Evolutionary conservation across 2,888 invertebrate genomes (phyloP).

Genomic region (Dolichopus griseipennis): DNA sequence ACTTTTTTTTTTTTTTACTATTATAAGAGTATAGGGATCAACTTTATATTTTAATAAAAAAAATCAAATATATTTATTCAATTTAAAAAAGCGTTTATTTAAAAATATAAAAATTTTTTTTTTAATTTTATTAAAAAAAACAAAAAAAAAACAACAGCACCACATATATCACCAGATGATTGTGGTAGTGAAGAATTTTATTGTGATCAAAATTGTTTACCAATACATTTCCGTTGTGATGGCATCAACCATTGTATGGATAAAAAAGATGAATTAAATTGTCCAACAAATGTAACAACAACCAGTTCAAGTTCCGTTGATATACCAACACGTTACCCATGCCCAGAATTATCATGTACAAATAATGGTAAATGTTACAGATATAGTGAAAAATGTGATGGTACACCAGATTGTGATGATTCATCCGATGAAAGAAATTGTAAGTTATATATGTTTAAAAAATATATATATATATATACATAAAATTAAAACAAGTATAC

Average conservation of each 20-base stretch:
- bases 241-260: constrained; percentile 51
- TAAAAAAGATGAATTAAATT: constrained; percentile 51
- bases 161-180: neutral
- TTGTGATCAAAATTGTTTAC: constrained; percentile 54
- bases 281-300: constrained; percentile 21
- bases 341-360: constrained; percentile 48
- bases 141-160: too few relatives aligned
- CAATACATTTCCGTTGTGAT: constrained; percentile 55
- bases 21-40: too few relatives aligned
- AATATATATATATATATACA: too few relatives aligned
- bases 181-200: constrained; percentile 45
- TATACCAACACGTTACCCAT: constrained; percentile 26
- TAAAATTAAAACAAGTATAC: too few relatives aligned
- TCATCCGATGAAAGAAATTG: constrained; percentile 53
- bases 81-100: too few relatives aligned
- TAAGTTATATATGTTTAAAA: constrained; percentile 30
- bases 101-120: too few relatives aligned
- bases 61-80: too few relatives aligned
- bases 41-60: too few relatives aligned
- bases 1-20: too few relatives aligned
- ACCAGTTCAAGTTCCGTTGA: constrained; percentile 14
- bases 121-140: too few relatives aligned
- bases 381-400: constrained; percentile 48
- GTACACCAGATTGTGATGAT: constrained; percentile 49
- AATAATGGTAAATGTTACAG: constrained; percentile 45